Conservation (phyloP, 1,140 invertebrate genomes). For the Eumeta japonica region DNA sequence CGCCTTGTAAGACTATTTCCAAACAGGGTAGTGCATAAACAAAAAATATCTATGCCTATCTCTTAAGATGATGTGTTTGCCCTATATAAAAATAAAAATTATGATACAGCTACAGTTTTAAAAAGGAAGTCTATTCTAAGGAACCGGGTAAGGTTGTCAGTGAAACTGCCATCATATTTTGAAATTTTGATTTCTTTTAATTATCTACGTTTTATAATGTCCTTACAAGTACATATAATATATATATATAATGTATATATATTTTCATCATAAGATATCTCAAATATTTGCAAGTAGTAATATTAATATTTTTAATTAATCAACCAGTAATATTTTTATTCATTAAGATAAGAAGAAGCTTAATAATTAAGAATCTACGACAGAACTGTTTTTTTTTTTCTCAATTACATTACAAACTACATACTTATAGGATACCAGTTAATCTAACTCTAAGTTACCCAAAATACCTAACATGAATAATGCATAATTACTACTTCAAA, state of each 20-base stretch:
- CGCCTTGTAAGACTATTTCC: conserved; percentile 35
- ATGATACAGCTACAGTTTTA: conserved; percentile 29
- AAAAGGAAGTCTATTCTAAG: conserved; percentile 19
- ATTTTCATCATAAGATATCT: conserved; percentile 59
- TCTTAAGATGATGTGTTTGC: too few species aligned
- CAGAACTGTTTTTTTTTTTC: conserved; percentile 49
- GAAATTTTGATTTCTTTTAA: conserved; percentile 59
- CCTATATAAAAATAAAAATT: conserved; percentile 52
- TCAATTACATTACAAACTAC: conserved; percentile 55
- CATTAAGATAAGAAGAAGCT: conserved; percentile 59
- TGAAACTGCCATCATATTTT: conserved; percentile 57
- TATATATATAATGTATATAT: conserved; percentile 26
- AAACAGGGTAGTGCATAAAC: too few species aligned
- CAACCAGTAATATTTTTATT: conserved; percentile 58
- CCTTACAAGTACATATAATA: conserved; percentile 57
- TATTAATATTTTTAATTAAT: conserved; percentile 59
- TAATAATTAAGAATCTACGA: conserved; percentile 58
- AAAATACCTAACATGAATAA: conserved; percentile 59
- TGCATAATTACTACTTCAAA: conserved; percentile 54
- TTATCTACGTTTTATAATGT: conserved; percentile 61
- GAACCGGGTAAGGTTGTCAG: conserved; percentile 30
- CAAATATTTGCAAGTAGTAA: conserved; percentile 60
- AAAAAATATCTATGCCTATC: too few species aligned
- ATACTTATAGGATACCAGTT: conserved; percentile 52
- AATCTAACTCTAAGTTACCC: conserved; percentile 56